phyloP scores from a whole-genome alignment of 2,797 vertebrate species.

The Cercopithecus neglectus region DNA sequence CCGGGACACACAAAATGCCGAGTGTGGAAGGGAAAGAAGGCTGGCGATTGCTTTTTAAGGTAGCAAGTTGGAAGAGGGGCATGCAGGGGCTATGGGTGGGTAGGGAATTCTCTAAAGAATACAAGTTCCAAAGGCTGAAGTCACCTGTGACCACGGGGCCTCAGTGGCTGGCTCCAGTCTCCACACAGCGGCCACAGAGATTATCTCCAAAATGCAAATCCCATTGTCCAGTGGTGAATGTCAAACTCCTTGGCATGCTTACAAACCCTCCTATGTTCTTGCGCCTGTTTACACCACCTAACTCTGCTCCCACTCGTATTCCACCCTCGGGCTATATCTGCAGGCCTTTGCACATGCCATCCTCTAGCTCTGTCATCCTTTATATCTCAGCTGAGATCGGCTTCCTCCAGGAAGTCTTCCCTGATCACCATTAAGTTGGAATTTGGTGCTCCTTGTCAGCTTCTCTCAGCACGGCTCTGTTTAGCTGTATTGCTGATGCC shows the following conservation, averaged over 20 bases:
- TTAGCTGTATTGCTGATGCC: not conserved
- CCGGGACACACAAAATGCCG: not conserved
- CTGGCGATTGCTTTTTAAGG: not conserved
- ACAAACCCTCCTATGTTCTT: not conserved
- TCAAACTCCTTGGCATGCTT: not conserved
- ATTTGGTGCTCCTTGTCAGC: not conserved
- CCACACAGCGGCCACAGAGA: too few species aligned
- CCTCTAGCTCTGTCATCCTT: not conserved
- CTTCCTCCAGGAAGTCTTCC: conserved; percentile 46
- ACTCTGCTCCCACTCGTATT: not conserved
- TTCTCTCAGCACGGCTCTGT: not conserved
- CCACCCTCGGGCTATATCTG: accelerated
- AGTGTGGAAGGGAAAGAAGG: not conserved
- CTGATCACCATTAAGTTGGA: not conserved
- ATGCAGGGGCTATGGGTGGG: not conserved
- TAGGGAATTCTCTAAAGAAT: not conserved
- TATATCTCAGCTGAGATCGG: not conserved
- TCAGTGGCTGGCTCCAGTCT: not conserved
- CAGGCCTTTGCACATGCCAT: not conserved
- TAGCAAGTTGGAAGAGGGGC: not conserved
- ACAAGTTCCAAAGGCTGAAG: not conserved
- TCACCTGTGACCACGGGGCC: not conserved
- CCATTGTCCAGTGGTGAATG: not conserved
- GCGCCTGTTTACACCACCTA: not conserved
- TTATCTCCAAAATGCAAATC: not conserved